Base-by-base conservation (phyloP, 2,888 invertebrate species). In the Phalera bucephala region DNA sequence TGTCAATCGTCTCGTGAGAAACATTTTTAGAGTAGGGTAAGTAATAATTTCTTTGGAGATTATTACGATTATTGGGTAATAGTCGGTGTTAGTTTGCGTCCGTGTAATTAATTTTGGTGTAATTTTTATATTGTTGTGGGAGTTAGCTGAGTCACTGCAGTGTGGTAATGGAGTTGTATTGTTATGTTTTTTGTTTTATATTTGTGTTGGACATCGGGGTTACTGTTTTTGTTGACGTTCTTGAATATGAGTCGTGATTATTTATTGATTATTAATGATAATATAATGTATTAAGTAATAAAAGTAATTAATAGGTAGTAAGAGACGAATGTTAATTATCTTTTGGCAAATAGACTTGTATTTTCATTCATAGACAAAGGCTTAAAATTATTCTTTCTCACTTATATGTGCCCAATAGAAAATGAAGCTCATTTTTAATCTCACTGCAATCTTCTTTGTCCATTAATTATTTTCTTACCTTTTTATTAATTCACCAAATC, bases 1-100 rank as follows among this genome's bases (percentile, higher is more conserved):
- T 81, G 85, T 86, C 85, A 83, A 80, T 81, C 71, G 53, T 41
- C 43, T 49, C 87, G 86, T 88, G 87, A 87, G 87, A 88, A 86
- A 80, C 78, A 75, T 81, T 76, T n/a, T 78, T 69, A 71, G 72
- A 68, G 63, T 54, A 23, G 55, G 62, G 77, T 72, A 79, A 80
- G 78, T 82, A 80, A 81, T 83, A 83, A 83, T 86, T 80, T 82
- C 62, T 14, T 58, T 41, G 64, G 69, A 67, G 39, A 76, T 72
- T 74, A 75, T 78, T 74, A 72, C 67, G 72, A 72, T 83, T 81
- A 86, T 83, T 82, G 69, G 68, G 81, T 86, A 85, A 86, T 85
- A 76, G 75, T 64, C 52, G 70, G 78, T 77, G 77, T 81, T 56
- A 72, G 72, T 75, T 77, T 78, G 76, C 75, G 69, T 69, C 74